Percentiles rank a stretch among this genome's conserved stretches.
Evolutionary conservation across 2,797 vertebrate species (phyloP).

Genomic region (Urocyon cinereoargenteus): DNA sequence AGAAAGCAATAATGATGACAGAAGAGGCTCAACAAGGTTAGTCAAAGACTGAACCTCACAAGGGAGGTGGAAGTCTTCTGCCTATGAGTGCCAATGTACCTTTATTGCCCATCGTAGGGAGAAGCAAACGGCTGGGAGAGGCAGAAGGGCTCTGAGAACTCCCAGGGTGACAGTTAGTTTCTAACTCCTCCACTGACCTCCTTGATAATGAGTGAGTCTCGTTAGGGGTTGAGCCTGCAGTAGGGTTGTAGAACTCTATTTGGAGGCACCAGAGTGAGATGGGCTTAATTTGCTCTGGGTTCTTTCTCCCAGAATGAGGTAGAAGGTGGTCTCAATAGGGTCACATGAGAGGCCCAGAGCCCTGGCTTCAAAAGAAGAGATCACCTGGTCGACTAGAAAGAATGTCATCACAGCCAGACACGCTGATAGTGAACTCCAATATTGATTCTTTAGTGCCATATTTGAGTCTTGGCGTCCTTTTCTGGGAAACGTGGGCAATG

Average conservation of each 20-base stretch:
- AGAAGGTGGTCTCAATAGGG: not conserved
- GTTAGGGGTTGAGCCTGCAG: not conserved
- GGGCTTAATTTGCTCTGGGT: not conserved
- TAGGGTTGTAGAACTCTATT: not conserved
- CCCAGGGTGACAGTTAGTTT: not conserved
- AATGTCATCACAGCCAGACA: not conserved
- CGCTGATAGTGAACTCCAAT: not conserved
- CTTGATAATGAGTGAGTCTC: not conserved
- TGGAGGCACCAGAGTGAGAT: not conserved
- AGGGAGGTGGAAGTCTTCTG: not conserved
- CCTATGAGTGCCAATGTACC: not conserved
- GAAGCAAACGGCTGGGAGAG: not conserved
- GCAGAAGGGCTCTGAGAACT: not conserved
- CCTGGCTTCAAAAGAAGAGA: not conserved
- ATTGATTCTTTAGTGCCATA: not conserved
- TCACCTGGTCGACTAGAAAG: not conserved
- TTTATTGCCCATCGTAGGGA: not conserved
- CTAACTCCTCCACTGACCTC: not conserved
- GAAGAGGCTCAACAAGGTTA: conserved; percentile 53
- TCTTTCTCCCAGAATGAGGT: not conserved
- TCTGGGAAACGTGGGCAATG: not conserved
- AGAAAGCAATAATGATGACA: not conserved
- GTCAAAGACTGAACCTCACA: not conserved
- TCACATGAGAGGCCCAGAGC: not conserved
- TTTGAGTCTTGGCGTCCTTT: not conserved